These are phyloP conservation scores for Petaurus breviceps DNA, from an alignment of 2,113 vertebrate genomes.

Conservation along the genomic window DNA sequence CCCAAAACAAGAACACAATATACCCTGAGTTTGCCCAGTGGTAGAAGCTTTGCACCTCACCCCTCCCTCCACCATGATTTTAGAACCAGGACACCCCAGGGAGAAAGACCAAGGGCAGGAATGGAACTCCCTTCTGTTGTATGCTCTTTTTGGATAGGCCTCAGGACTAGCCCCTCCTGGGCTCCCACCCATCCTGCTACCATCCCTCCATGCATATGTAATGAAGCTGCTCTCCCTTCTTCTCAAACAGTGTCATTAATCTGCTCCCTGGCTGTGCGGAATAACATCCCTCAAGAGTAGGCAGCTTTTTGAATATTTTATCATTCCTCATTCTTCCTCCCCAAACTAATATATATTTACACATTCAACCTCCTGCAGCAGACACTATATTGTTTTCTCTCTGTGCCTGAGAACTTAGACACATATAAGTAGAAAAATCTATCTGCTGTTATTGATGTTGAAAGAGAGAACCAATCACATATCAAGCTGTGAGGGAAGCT, in stretches of 20 bases:
- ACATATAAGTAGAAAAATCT: conserved; percentile 78
- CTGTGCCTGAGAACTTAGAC: conserved; percentile 71
- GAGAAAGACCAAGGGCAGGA: neutral
- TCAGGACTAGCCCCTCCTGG: neutral
- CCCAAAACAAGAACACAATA: neutral
- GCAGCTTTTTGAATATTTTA: conserved; percentile 88
- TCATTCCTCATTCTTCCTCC: conserved; percentile 84
- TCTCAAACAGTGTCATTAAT: conserved; percentile 84
- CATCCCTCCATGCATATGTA: conserved; percentile 81
- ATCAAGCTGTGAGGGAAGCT: conserved; percentile 82
- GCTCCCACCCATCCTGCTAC: neutral
- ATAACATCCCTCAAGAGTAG: conserved; percentile 84
- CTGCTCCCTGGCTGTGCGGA: conserved; percentile 86
- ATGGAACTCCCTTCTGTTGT: neutral
- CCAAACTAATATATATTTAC: conserved; percentile 87
- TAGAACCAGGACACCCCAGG: neutral
- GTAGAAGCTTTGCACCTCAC: neutral
- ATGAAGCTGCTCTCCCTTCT: conserved; percentile 77
- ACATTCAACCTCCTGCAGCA: conserved; percentile 85
- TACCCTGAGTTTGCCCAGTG: neutral
- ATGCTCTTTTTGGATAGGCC: neutral
- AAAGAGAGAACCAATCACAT: conserved; percentile 82
- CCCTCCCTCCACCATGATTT: neutral
- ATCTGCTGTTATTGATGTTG: conserved; percentile 78
- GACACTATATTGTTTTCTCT: conserved; percentile 83